These are phyloP conservation scores for Drosophila rufa DNA, from an alignment of 1,140 invertebrate genomes.

Conservation along the genomic window DNA sequence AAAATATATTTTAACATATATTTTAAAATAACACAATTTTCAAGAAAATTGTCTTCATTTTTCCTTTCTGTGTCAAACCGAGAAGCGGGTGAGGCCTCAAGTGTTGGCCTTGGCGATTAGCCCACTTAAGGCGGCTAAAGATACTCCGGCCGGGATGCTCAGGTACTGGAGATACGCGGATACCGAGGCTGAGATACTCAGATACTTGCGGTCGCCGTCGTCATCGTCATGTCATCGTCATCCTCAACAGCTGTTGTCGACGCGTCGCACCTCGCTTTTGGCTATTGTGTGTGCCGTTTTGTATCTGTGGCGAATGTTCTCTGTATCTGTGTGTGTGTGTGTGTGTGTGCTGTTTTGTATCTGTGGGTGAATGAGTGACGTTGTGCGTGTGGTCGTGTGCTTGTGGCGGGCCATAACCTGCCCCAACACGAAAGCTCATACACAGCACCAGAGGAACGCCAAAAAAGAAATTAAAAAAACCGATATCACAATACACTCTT, in stretches of 20 bases:
- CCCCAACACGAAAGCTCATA: conserved; percentile 66
- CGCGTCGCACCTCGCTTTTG: conserved; percentile 55
- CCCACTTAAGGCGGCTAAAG: conserved; percentile 23
- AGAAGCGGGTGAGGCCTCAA: neutral
- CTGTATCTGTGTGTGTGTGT: conserved; percentile 4
- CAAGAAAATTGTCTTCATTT: neutral
- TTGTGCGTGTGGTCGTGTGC: conserved; percentile 36
- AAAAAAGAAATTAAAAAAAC: neutral
- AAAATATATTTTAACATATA: too few relatives aligned
- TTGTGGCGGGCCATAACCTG: conserved; percentile 71
- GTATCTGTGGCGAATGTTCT: conserved; percentile 34
- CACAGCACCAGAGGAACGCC: conserved; percentile 17
- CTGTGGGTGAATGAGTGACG: conserved; percentile 45
- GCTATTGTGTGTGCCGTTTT: conserved; percentile 57
- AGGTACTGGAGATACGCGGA: neutral
- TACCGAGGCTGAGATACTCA: conserved; percentile 5
- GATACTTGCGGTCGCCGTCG: conserved; percentile 53
- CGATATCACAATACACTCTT: conserved; percentile 33
- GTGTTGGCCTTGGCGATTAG: conserved; percentile 23
- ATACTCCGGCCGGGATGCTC: neutral
- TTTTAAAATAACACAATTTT: neutral
- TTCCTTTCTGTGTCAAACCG: too few relatives aligned
- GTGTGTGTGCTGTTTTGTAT: conserved; percentile 30
- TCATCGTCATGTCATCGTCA: conserved; percentile 56
- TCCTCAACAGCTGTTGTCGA: conserved; percentile 57